phyloP scores from a whole-genome alignment of 2,888 invertebrate species.

The Caenorhabditis angaria region DNA sequence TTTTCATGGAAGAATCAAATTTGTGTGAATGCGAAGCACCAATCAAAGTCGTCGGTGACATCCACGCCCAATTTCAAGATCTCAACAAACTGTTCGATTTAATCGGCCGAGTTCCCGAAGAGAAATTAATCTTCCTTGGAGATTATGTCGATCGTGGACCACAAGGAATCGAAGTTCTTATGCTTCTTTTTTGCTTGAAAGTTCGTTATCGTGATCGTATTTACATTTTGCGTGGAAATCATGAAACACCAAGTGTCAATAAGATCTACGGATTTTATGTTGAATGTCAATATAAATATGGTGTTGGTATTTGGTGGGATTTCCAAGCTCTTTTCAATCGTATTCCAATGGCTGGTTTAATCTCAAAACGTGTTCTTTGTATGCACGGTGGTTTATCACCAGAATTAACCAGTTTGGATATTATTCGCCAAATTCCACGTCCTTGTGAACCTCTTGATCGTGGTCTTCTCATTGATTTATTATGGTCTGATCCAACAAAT shows the following conservation, averaged over 20 bases:
- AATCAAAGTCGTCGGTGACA: constrained; percentile 64
- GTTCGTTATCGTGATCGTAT: constrained; percentile 61
- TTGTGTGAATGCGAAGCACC: constrained; percentile 63
- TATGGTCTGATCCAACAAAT: constrained; percentile 68
- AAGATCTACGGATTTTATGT: constrained; percentile 66
- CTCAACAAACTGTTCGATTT: constrained; percentile 63
- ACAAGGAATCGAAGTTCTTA: constrained; percentile 62
- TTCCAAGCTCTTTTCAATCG: constrained; percentile 66
- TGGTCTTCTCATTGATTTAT: constrained; percentile 63
- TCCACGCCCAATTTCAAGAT: constrained; percentile 64
- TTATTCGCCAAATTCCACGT: constrained; percentile 54
- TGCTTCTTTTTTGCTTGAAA: constrained; percentile 61
- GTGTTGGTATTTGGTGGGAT: constrained; percentile 67
- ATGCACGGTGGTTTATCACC: constrained; percentile 68
- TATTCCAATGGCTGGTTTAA: constrained; percentile 64
- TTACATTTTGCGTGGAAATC: constrained; percentile 63
- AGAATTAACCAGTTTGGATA: constrained; percentile 55
- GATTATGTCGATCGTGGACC: constrained; percentile 69
- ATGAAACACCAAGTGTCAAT: constrained; percentile 67
- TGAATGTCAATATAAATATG: constrained; percentile 60
- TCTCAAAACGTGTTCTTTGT: constrained; percentile 62
- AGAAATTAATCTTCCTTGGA: constrained; percentile 59
- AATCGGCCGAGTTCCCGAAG: constrained; percentile 64
- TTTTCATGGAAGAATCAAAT: constrained; percentile 57
- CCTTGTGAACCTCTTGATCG: constrained; percentile 63